A percentile compares a stretch with the other conserved stretches of the same genome.
Evolutionary conservation across 2,797 vertebrate species (phyloP).

Genomic region (Perodicticus potto): DNA sequence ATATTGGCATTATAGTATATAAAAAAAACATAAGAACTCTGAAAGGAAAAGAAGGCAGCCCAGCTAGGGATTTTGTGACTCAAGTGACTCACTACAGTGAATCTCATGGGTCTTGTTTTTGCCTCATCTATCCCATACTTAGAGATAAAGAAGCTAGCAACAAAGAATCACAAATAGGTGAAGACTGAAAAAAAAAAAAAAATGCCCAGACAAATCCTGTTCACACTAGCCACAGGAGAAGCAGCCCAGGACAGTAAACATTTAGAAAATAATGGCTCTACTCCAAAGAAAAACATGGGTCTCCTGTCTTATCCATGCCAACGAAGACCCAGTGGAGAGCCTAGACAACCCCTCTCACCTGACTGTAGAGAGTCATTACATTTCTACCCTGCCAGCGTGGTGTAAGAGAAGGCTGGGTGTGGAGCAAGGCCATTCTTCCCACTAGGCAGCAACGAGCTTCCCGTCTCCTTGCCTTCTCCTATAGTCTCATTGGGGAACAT

Average conservation of each 20-base stretch:
- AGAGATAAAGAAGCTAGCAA: neutral
- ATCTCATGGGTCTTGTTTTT: neutral
- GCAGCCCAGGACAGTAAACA: neutral
- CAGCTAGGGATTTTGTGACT: neutral
- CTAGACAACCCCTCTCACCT: neutral
- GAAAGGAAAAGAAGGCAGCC: neutral
- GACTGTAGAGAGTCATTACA: neutral
- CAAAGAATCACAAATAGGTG: neutral
- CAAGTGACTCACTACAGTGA: neutral
- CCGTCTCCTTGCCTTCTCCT: neutral
- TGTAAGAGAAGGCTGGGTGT: neutral
- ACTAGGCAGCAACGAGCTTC: neutral
- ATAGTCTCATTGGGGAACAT: neutral
- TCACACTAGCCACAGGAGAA: neutral
- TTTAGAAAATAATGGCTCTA: neutral
- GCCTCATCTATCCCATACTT: neutral
- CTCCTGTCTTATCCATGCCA: neutral
- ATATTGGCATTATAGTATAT: neutral
- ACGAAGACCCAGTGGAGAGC: neutral
- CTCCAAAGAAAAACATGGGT: neutral
- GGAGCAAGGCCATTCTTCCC: neutral
- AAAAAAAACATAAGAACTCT: neutral
- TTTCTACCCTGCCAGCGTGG: neutral
- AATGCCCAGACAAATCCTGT: neutral
- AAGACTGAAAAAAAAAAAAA: neutral